Evolutionary conservation across 2,113 vertebrate species (phyloP), one percentile per base, ranked within the genome.

Genomic region (Parotia lawesii): DNA sequence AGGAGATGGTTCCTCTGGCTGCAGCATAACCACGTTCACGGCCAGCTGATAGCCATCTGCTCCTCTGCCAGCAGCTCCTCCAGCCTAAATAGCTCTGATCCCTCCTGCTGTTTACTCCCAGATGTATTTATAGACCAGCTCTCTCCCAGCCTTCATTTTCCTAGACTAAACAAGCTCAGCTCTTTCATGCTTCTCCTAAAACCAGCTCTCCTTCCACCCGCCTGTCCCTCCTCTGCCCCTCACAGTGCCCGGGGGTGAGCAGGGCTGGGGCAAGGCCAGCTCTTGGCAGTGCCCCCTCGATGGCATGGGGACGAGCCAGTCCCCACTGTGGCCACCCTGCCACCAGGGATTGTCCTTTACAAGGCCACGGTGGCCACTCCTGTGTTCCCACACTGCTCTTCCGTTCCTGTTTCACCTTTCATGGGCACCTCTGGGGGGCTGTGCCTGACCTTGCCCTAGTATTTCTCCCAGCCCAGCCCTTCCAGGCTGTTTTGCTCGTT

Each of bases 31-130:
- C 48, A 12, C 29, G 6, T 86, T 96, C 92, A 86, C 70, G 1
- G 91, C 92, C 95, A 96, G 94, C 93, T 94, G 96, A 96, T 93
- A 87, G 73, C 93, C 89, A 96, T 96, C 95, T 94, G 88, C 83
- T 90, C 22, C 73, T 84, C 90, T 93, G 94, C 95, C 94, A 96
- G 91, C 70, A 78, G 35, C 57, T 95, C 84, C 90, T 94, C 76
- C n/a, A 94, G 92, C 88, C 94, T 60, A 89, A 95, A 95, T 67
- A 95, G 75, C 86, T 94, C 90, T 92, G 89, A 91, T 94, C 93
- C n/a, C 64, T 94, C 73, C 92, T 71, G 83, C 76, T 92, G 79
- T 90, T 95, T 94, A 90, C 76, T 96, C 95, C 89, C 76, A 93
- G 76, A 81, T 93, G 70, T 96, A 96, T 96, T 96, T 95, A 96